phyloP scores from a whole-genome alignment of 2,113 vertebrate species.

The Cettia cetti region DNA sequence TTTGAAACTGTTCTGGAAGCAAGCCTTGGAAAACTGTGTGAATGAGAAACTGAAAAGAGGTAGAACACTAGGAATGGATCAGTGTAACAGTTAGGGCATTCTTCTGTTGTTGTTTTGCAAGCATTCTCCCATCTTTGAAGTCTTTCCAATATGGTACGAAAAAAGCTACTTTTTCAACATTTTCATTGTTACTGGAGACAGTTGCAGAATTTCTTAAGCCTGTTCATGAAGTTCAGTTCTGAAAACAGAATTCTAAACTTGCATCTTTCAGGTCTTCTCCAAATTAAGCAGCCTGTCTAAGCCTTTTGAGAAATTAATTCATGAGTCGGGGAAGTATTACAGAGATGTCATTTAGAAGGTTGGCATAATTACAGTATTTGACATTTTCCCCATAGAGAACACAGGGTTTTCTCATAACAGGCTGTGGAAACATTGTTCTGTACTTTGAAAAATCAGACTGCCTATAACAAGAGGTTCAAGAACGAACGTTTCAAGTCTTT shows the following conservation, averaged over 20 bases:
- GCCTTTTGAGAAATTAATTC: slow-evolving; percentile 32
- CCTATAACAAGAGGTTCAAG: not conserved
- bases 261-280: not conserved
- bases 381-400: not conserved
- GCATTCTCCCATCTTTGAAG: not conserved
- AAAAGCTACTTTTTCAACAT: not conserved
- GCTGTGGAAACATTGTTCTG: not conserved
- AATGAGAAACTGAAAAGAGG: not conserved
- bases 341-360: slow-evolving; percentile 10
- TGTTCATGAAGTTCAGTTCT: not conserved
- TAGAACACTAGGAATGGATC: not conserved
- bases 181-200: not conserved
- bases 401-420: not conserved
- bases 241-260: not conserved
- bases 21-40: not conserved
- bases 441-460: not conserved
- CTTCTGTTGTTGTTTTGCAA: not conserved
- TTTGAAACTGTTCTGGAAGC: not conserved
- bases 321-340: not conserved
- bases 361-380: slow-evolving; percentile 39
- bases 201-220: not conserved
- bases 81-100: not conserved
- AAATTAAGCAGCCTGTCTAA: slow-evolving; percentile 4
- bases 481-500: not conserved
- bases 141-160: not conserved